Base-by-base conservation (phyloP, 2,797 vertebrate genomes). In the Intellagama lesueurii region DNA sequence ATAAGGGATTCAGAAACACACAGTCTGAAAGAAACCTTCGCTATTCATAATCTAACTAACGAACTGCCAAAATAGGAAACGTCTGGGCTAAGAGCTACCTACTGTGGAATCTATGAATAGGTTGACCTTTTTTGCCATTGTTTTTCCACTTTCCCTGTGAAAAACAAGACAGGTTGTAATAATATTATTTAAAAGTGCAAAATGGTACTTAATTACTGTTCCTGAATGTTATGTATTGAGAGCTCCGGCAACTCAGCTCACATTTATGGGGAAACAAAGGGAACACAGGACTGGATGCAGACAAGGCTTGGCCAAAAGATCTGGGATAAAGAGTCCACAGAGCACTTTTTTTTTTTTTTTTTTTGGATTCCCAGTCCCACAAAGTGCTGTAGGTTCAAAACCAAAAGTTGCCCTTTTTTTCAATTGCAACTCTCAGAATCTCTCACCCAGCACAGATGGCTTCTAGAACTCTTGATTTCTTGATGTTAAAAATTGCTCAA, bases 101-200 rank as follows among this genome's bases (percentile, higher is more conserved):
- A 88, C 90, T 88, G 64, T 83, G 83, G 86, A 93, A 92, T 93
- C 56, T 14, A 83, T 93, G 87, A 93, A 88, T 93, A 66, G 93
- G 81, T 35, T 81, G 77, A 30, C 8, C 40, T 7, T 7, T 40
- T 91, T 92, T 87, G 73, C 81, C 72, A 90, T 78, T 90, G 87
- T 75, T 93, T 69, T 88, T 86, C 4, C 9, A 78, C 90, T 94
- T 94, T 90, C 83, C 77, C 81, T 35, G 14, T 70, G 72, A 17
- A 87, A 89, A 94, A 87, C 66, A 92, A 87, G 85, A 88, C 22
- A 90, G 9, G 24, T 86, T 4, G 66, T 89, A 69, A 91, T 82
- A 85, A 92, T 90, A 92, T 87, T 93, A 90, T 91, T 92, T 86
- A 90, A 84, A 66, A 56, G 56, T 26, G 87, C 66, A 16, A 68